Evolutionary conservation across 2,888 invertebrate genomes (phyloP), one percentile per base, ranked within the genome.

Genomic region (Acleris holmiana): DNA sequence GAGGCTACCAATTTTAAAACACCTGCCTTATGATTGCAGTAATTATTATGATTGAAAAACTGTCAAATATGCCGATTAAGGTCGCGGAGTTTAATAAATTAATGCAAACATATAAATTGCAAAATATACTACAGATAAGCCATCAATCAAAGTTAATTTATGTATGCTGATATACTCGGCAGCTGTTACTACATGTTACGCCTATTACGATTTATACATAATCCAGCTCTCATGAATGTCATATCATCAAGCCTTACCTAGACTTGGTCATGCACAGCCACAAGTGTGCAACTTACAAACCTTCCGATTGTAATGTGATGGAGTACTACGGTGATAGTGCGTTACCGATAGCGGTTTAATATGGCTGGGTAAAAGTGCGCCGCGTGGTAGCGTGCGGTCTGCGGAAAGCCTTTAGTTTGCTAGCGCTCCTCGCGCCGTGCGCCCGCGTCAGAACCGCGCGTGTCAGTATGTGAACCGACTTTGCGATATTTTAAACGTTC

Each of bases 381-480:
- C 85, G 87, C 81, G 80, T 80, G 78, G 82, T 83, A 83, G 82
- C 79, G 83, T 83, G 62, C 67, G 78, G 79, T 13, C 35, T 76
- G 73, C 76, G 79, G 80, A 80, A 73, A 80, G 77, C 68, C 70
- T 76, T 85, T 88, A 91, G 91, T 92, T 86, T 86, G 91, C 87
- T 86, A 76, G 88, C 90, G 91, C 88, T 83, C 80, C 79, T 84
- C 86, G 91, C 89, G 90, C 88, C 83, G 91, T 88, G 84, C 85
- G 84, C 90, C 86, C 89, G 91, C 85, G 84, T 81, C 21, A 25
- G 72, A 80, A 67, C 68, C 73, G 70, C 67, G 73, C 74, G 71
- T 47, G 65, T 72, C 64, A 68, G 70, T 70, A 69, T 71, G 71
- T 70, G 73, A 78, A 76, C 75, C 71, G 78, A 79, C 77, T 82